These are phyloP conservation scores for Luperina nickerlii DNA, from an alignment of 2,888 invertebrate species.

Conservation along the genomic window DNA sequence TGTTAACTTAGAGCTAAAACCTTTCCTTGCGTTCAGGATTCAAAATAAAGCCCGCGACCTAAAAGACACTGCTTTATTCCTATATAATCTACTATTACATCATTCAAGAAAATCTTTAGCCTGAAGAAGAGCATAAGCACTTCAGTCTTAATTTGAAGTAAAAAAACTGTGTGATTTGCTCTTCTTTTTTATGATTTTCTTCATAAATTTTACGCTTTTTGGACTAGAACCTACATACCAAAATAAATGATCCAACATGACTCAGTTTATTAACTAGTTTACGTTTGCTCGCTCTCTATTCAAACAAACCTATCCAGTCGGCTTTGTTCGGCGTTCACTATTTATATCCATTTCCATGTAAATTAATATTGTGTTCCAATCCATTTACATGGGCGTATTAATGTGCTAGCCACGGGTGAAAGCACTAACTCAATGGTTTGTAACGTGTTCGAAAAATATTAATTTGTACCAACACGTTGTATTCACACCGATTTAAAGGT, in stretches of 20 bases:
- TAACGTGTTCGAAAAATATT: slow-evolving; percentile 27
- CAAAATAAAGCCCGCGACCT: too few species aligned
- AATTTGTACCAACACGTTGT: slow-evolving; percentile 8
- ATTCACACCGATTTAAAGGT: slow-evolving; percentile 6
- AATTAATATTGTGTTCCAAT: slow-evolving; percentile 48
- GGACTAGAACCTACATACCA: neutral
- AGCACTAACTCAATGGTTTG: slow-evolving; percentile 28
- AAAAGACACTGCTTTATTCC: too few species aligned
- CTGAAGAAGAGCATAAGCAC: neutral
- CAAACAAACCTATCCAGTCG: slow-evolving; percentile 31
- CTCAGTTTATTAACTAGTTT: slow-evolving; percentile 31
- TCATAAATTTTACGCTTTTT: neutral
- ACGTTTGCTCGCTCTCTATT: slow-evolving; percentile 18
- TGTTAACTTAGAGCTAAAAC: too few species aligned
- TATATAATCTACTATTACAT: too few species aligned
- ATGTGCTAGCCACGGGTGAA: slow-evolving; percentile 17
- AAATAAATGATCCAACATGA: slow-evolving; percentile 10
- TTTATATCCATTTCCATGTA: slow-evolving; percentile 46
- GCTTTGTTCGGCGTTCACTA: slow-evolving; percentile 44
- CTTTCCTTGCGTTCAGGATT: too few species aligned
- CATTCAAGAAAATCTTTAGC: neutral
- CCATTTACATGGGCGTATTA: slow-evolving; percentile 30
- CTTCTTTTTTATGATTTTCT: neutral
- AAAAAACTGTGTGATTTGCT: neutral
- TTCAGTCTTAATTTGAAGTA: neutral